These are phyloP conservation scores for Hymenopus coronatus DNA, from an alignment of 2,888 invertebrate species.

Conservation along the genomic window DNA sequence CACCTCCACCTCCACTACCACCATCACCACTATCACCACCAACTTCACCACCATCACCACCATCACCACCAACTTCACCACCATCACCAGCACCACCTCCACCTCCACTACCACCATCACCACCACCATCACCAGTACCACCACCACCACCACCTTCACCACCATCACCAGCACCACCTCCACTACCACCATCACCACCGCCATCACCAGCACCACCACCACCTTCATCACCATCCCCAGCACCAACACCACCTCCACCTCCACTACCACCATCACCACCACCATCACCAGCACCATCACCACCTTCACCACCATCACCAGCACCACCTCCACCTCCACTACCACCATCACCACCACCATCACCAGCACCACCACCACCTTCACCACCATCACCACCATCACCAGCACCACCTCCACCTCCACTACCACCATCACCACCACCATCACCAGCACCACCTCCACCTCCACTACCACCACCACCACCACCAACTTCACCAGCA, in stretches of 20 bases:
- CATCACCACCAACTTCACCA: background rate
- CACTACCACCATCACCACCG: too few relatives aligned
- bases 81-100: background rate
- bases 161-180: slow-evolving; percentile 37
- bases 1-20: too few relatives aligned
- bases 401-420: background rate
- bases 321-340: slow-evolving; percentile 23
- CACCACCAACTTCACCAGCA: background rate
- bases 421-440: background rate
- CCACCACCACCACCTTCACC: slow-evolving; percentile 38
- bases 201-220: slow-evolving; percentile 45
- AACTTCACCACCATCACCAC: slow-evolving; percentile 40
- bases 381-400: slow-evolving; percentile 29
- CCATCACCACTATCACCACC: too few relatives aligned
- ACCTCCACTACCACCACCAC: background rate
- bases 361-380: slow-evolving; percentile 33
- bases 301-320: slow-evolving; percentile 35
- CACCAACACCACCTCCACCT: slow-evolving; percentile 36
- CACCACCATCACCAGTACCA: too few relatives aligned
- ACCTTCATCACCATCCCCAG: slow-evolving; percentile 31
- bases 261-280: too few relatives aligned
- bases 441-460: slow-evolving; percentile 3
- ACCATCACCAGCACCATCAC: slow-evolving; percentile 35
- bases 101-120: too few relatives aligned
- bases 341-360: slow-evolving; percentile 17